A percentile compares a stretch with the other conserved stretches of the same genome.
These are phyloP conservation scores for Caenorhabditis elegans DNA, from an alignment of 1,140 invertebrate species.

Conservation along the genomic window DNA sequence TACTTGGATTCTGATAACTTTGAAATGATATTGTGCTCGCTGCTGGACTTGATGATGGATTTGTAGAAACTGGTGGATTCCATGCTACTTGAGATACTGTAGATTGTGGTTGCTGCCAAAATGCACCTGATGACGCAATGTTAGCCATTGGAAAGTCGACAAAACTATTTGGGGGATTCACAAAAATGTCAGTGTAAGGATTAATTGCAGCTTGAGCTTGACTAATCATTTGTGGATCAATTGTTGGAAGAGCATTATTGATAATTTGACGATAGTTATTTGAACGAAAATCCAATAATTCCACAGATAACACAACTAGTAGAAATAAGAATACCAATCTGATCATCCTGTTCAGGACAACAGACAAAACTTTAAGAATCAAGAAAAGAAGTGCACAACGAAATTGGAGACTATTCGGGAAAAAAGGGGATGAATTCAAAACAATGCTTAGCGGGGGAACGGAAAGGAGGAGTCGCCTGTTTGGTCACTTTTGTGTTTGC, in stretches of 20 bases:
- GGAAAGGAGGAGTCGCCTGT: constrained; percentile 18
- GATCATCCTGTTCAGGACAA: neutral
- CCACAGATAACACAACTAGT: neutral
- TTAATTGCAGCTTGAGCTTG: constrained; percentile 18
- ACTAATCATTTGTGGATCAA: constrained; percentile 2
- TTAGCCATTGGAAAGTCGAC: neutral
- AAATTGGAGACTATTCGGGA: neutral
- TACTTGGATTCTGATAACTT: constrained; percentile 12
- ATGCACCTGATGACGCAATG: neutral
- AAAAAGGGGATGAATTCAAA: neutral
- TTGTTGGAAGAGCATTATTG: constrained; percentile 7
- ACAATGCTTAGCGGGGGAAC: neutral
- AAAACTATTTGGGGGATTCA: neutral
- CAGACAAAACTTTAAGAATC: neutral
- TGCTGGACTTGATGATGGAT: neutral
- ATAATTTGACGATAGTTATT: constrained; percentile 16
- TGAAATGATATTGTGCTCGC: neutral
- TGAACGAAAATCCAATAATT: constrained; percentile 1
- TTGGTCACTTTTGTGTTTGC: constrained; percentile 29
- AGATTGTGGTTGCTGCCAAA: constrained; percentile 5
- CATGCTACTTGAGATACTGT: neutral
- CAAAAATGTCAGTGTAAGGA: constrained; percentile 18
- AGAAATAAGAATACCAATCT: neutral
- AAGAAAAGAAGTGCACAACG: neutral
- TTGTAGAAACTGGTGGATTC: neutral